Evolutionary conservation across 35 echinoderm and acorn worm species (phyloP), one percentile per base, ranked within the genome.

Genomic region (Eucidaris tribuloides): DNA sequence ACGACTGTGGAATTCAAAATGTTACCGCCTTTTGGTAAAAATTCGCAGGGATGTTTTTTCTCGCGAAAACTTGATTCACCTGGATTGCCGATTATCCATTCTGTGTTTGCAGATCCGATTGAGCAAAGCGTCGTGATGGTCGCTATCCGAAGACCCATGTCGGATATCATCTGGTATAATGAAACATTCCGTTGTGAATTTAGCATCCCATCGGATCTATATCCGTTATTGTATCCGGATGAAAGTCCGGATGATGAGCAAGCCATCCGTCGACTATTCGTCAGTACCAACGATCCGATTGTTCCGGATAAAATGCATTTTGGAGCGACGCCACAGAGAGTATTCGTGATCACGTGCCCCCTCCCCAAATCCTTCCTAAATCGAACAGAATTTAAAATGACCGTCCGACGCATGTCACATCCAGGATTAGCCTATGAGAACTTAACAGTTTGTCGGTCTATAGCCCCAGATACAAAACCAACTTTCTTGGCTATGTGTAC

Each of bases 301-400:
- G 64, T 93, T 31, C 46, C 37, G 18, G 91, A 93, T 71, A 58
- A 37, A 19, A 46, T 40, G 44, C 82, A 68, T 23, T 87, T 93
- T 30, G 91, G 91, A 19, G 38, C 57, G 17, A 62, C 44, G 3
- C 41, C 87, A 5, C 91, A 93, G 35, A 80, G 81, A 5, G 39
- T 88, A 18, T n/a, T 88, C 3, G 59, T 93, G 9, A 93, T 93
- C 41, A 93, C 91, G 27, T 93, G 91, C 33, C 85, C 79, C 11
- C 22, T 88, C 9, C 91, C 91, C 6, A 52, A 58, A 11, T 18
- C 29, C 43, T 43, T 88, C 25, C 36, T 36, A 20, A 60, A 65
- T n/a, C 34, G 46, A 58, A 6, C 28, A 2, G 20, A 31, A 62
- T 81, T 94, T 46, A 71, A 83, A 45, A 83, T 94, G 32, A 89